Base-by-base conservation (phyloP, 2,888 invertebrate species). In the Drosophila mimetica region DNA sequence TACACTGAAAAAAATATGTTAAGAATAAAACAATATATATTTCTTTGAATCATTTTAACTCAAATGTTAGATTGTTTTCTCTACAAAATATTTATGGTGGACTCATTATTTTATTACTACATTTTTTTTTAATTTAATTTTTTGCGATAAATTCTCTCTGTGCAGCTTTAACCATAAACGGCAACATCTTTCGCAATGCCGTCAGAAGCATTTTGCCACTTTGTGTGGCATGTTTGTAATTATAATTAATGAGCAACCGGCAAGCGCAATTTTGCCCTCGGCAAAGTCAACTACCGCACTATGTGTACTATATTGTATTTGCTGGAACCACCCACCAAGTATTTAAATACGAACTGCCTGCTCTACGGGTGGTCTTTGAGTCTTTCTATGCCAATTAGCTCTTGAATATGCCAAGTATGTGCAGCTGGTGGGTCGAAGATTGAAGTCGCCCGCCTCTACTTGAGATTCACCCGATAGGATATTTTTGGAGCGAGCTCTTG, bases 241-340 rank as follows among this genome's bases (percentile, higher is more conserved):
- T 86, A 78, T 83, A 85, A 83, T 83, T 82, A 83, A 85, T 83
- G 86, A 83, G 78, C 66, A 61, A 57, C 51, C 61, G 67, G 57
- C 85, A 73, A 71, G 64, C 53, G 63, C 60, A 64, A 69, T 71
- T 73, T 74, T 22, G 34, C 28, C 46, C 32, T 30, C 11, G 36
- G 41, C 46, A 51, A 57, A 63, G 61, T 58, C 60, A 72, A 61
- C 60, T 55, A 52, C 46, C 51, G 30, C 44, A 41, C 46, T 18
- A 48, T 34, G 16, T 71, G 37, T 53, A 47, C 22, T 13, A 41
- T 30, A 46, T 41, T 46, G 36, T 50, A 30, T 39, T 60, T 34
- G 50, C 36, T 7, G 28, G 8, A 20, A 4, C 50, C 37, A 8
- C 50, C 22, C 25, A 25, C 20, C 9, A 32, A 51, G 30, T 34